Evolutionary conservation across 2,888 invertebrate genomes (phyloP).

Genomic region (Cephus runcator): DNA sequence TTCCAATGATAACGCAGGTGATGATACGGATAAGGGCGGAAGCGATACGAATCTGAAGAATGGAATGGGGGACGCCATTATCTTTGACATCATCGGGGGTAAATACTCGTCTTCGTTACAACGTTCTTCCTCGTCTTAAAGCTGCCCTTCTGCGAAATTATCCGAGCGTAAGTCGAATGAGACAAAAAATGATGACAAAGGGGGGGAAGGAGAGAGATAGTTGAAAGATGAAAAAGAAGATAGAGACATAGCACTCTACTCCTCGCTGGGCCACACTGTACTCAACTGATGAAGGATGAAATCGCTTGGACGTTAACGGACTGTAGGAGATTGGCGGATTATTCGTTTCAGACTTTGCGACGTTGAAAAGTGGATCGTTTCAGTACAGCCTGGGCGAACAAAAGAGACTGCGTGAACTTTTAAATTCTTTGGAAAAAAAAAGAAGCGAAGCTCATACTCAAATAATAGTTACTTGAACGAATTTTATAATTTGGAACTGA

Average conservation of each 20-base stretch:
- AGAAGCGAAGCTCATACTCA: not conserved
- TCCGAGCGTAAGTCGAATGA: not conserved
- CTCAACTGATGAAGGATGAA: not conserved
- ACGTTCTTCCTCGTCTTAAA: constrained; percentile 21
- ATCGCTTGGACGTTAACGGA: not conserved
- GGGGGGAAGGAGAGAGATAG: not conserved
- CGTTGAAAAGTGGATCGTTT: not conserved
- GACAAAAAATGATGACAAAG: not conserved
- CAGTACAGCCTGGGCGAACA: not conserved
- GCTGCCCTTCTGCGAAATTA: not conserved
- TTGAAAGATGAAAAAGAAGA: not conserved
- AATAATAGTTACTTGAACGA: not conserved
- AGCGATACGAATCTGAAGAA: constrained; percentile 37
- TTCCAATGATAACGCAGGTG: not conserved
- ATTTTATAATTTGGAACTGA: not conserved
- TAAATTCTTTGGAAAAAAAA: not conserved
- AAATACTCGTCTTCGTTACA: constrained; percentile 36
- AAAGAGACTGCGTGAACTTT: not conserved
- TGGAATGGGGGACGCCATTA: constrained; percentile 36
- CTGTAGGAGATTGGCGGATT: not conserved
- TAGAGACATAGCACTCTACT: not conserved
- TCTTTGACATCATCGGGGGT: constrained; percentile 36
- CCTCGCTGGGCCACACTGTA: not conserved
- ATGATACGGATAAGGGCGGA: constrained; percentile 15
- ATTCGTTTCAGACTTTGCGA: not conserved